phyloP scores from a whole-genome alignment of 2,113 vertebrate genomes.

The Xiphias gladius region DNA sequence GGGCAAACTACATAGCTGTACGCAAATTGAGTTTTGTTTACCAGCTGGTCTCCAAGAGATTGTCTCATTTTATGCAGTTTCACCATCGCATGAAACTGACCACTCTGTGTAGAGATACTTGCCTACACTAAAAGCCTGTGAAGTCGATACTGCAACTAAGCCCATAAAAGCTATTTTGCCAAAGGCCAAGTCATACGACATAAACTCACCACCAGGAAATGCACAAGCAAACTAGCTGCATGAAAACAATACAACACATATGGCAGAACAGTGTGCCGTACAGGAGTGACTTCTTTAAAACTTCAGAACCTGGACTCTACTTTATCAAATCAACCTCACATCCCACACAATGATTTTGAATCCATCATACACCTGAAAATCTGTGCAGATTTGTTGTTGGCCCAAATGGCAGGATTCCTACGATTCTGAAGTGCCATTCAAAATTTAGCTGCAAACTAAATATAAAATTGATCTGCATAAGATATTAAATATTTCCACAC shows the following conservation, averaged over 20 bases:
- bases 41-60: background rate
- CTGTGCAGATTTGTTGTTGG: constrained; percentile 5
- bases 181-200: background rate
- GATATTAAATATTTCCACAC: constrained; percentile 29
- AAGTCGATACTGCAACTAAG: background rate
- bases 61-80: background rate
- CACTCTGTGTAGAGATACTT: background rate
- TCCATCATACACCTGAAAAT: background rate
- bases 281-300: background rate
- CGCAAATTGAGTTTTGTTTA: background rate
- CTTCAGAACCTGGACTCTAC: background rate
- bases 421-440: constrained; percentile 5
- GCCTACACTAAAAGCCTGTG: background rate
- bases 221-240: background rate
- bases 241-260: background rate
- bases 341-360: background rate
- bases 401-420: background rate
- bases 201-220: background rate
- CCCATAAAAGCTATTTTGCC: background rate
- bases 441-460: constrained; percentile 40
- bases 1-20: constrained; percentile 1
- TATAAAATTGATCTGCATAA: constrained; percentile 19
- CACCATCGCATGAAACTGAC: constrained; percentile 5
- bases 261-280: background rate
- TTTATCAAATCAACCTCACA: background rate